A percentile compares a stretch with the other conserved stretches of the same genome.
These are phyloP conservation scores for Lasioglossum baleicum DNA, from an alignment of 1,140 invertebrate genomes.

Conservation along the genomic window DNA sequence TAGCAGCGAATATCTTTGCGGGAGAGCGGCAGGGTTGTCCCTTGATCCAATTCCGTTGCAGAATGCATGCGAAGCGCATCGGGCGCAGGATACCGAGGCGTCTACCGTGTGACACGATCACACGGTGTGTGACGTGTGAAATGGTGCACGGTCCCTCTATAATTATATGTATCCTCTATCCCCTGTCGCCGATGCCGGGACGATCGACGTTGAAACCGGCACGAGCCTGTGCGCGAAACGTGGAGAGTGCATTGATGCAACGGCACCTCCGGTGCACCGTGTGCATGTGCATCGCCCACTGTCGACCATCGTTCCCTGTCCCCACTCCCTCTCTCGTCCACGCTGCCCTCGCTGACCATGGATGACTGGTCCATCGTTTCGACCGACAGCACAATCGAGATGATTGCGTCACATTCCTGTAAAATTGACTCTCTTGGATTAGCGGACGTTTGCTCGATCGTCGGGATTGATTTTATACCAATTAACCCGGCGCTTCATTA, in stretches of 20 bases:
- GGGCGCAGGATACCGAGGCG: slow-evolving; percentile 68
- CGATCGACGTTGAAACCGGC: slow-evolving; percentile 42
- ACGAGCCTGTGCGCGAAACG: slow-evolving; percentile 31
- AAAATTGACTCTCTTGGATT: slow-evolving; percentile 4
- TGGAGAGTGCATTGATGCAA: slow-evolving; percentile 50
- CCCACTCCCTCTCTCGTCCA: slow-evolving; percentile 23
- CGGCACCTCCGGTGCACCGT: slow-evolving; percentile 60
- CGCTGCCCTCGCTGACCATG: slow-evolving; percentile 11
- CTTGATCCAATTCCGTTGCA: slow-evolving; percentile 41
- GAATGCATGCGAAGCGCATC: slow-evolving; percentile 34
- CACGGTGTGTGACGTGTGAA: slow-evolving; percentile 78
- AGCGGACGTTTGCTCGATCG: slow-evolving; percentile 5
- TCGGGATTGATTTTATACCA: not conserved
- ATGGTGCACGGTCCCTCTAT: slow-evolving; percentile 76
- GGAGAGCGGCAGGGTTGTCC: slow-evolving; percentile 15
- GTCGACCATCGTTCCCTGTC: slow-evolving; percentile 32
- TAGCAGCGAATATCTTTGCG: not conserved
- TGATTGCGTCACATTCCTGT: slow-evolving; percentile 42
- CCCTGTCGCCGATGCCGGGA: slow-evolving; percentile 58
- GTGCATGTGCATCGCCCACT: slow-evolving; percentile 61
- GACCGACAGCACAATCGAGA: slow-evolving; percentile 29
- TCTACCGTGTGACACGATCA: slow-evolving; percentile 77
- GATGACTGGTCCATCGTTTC: slow-evolving; percentile 59
- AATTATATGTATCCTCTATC: slow-evolving; percentile 78
- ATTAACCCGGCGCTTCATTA: not conserved